Evolutionary conservation across 2,797 vertebrate genomes (phyloP).

Genomic region (Luscinia megarhynchos): DNA sequence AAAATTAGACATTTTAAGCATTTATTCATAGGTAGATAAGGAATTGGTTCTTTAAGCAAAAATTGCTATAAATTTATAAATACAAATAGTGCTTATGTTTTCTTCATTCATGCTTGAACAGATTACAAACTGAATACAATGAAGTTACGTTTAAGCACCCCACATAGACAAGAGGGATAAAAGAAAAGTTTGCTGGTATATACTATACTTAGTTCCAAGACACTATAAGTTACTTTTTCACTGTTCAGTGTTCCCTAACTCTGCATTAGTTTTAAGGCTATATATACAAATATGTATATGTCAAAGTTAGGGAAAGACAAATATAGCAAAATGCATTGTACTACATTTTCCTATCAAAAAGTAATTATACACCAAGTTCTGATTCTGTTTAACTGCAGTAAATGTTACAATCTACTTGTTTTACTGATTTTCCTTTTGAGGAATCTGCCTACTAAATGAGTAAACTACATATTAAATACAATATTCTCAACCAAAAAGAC

Average conservation of each 20-base stretch:
- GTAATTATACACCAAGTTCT: constrained; percentile 75
- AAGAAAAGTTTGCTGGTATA: constrained; percentile 76
- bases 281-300: constrained; percentile 82
- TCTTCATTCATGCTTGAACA: constrained; percentile 80
- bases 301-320: constrained; percentile 76
- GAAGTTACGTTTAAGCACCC: constrained; percentile 78
- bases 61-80: constrained; percentile 78
- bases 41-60: constrained; percentile 74
- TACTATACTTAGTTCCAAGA: constrained; percentile 75
- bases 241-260: constrained; percentile 76
- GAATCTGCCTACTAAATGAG: constrained; percentile 76
- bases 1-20: constrained; percentile 78
- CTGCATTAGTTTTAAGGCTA: constrained; percentile 80
- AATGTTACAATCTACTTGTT: constrained; percentile 76
- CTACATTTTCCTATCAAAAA: constrained; percentile 76
- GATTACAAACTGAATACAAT: constrained; percentile 81
- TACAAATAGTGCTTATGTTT: constrained; percentile 80
- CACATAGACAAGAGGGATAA: constrained; percentile 77
- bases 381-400: constrained; percentile 69
- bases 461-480: constrained; percentile 76
- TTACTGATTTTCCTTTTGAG: constrained; percentile 76
- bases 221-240: constrained; percentile 77
- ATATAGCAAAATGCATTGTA: constrained; percentile 73
- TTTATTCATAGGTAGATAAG: constrained; percentile 78
- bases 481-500: constrained; percentile 74